These are phyloP conservation scores for Pollenia labialis DNA, from an alignment of 2,888 invertebrate species.

Conservation along the genomic window DNA sequence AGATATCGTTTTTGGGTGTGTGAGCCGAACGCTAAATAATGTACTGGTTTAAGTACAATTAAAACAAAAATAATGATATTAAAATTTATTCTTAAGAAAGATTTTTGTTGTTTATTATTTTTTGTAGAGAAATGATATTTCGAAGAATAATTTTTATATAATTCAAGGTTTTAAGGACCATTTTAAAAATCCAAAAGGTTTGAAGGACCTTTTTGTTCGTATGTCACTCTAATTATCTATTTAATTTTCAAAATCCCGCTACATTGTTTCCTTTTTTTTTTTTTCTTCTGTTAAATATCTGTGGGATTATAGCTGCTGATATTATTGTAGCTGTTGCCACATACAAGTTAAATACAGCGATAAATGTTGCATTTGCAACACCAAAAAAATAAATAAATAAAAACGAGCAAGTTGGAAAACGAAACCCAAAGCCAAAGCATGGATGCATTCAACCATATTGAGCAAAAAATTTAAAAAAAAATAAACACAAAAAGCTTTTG, in stretches of 20 bases:
- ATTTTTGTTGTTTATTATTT: not conserved
- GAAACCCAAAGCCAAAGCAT: conserved; percentile 46
- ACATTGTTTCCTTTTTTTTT: not conserved
- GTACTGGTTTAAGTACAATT: too few species aligned
- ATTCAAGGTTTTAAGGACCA: too few species aligned
- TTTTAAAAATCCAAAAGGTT: not conserved
- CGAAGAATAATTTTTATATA: too few species aligned
- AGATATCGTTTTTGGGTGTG: too few species aligned
- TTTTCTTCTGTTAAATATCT: conserved; percentile 19
- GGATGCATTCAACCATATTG: conserved; percentile 66
- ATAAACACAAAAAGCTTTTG: conserved; percentile 45
- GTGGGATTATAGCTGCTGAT: conserved; percentile 25
- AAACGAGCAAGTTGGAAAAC: conserved; percentile 25
- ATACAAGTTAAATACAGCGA: conserved; percentile 61
- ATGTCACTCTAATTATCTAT: not conserved
- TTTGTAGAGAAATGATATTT: too few species aligned
- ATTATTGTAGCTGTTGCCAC: conserved; percentile 35
- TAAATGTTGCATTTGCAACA: conserved; percentile 63
- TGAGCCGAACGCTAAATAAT: too few species aligned
- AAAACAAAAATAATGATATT: too few species aligned
- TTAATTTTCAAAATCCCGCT: not conserved
- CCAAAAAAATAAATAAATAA: conserved; percentile 10
- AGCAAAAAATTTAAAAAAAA: conserved; percentile 22
- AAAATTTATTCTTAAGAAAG: too few species aligned
- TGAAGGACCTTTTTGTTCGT: conserved; percentile 5